These are phyloP conservation scores for Lasioglossum malachurum DNA, from an alignment of 2,888 invertebrate genomes.

Conservation along the genomic window DNA sequence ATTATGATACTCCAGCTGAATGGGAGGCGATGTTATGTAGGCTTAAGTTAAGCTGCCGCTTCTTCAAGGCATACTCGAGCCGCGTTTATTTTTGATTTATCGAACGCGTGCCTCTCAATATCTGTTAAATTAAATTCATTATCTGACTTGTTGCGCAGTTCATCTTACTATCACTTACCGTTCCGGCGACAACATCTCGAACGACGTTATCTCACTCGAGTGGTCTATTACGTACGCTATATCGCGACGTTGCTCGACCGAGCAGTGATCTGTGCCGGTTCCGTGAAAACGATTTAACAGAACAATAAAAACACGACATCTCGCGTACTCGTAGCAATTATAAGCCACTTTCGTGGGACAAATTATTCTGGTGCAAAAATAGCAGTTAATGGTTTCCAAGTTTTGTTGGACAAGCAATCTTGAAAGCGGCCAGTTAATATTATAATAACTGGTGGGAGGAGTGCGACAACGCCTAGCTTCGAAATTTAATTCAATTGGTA, in stretches of 20 bases:
- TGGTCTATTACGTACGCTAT: slow-evolving; percentile 18
- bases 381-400: neutral
- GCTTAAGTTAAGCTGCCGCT: slow-evolving; percentile 23
- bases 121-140: slow-evolving; percentile 51
- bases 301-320: neutral
- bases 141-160: slow-evolving; percentile 33
- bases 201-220: slow-evolving; percentile 29
- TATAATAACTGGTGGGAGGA: neutral
- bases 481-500: neutral
- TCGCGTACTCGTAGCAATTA: neutral
- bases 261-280: neutral
- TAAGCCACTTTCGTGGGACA: neutral
- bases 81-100: slow-evolving; percentile 17
- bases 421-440: neutral
- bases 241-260: neutral
- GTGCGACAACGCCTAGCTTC: neutral
- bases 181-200: slow-evolving; percentile 39
- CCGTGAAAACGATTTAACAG: neutral
- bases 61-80: slow-evolving; percentile 2
- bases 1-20: slow-evolving; percentile 14
- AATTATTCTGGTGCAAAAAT: neutral
- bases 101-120: slow-evolving; percentile 21
- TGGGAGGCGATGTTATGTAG: slow-evolving; percentile 13
- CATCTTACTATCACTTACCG: slow-evolving; percentile 33
- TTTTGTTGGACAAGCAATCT: neutral